Evolutionary conservation across 2,113 vertebrate species (phyloP).

Genomic region (Macquaria ambigua): DNA sequence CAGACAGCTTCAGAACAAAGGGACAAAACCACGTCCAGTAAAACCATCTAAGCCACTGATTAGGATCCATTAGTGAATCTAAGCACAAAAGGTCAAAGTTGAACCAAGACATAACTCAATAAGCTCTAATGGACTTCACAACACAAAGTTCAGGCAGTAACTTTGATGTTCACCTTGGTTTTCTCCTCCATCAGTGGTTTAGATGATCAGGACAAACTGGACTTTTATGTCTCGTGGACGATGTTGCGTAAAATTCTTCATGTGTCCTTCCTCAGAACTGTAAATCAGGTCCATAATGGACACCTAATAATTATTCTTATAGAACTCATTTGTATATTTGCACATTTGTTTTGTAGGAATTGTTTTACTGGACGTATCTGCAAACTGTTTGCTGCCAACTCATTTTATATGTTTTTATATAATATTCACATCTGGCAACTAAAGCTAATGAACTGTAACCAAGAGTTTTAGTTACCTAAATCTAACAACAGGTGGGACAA

Average conservation of each 20-base stretch:
- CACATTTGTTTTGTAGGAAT: not conserved
- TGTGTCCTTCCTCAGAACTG: not conserved
- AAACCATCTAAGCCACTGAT: not conserved
- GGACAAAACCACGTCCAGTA: not conserved
- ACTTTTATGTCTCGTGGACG: not conserved
- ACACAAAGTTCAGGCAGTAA: not conserved
- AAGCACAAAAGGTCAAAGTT: not conserved
- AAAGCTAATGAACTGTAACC: no score
- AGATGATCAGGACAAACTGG: constrained; percentile 10
- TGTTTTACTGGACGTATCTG: no score
- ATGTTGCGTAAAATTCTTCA: not conserved
- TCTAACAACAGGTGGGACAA: no score
- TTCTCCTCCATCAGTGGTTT: constrained; percentile 3
- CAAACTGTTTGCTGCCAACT: no score
- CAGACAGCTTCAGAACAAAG: not conserved
- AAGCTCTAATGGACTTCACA: not conserved
- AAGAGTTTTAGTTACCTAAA: no score
- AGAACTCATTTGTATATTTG: not conserved
- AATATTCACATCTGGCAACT: no score
- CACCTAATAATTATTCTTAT: no score
- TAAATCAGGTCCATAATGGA: not conserved
- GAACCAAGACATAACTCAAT: no score
- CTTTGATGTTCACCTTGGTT: not conserved
- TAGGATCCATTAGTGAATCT: not conserved
- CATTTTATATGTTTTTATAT: no score